Evolutionary conservation across 2,888 invertebrate species (phyloP).

Genomic region (Pristionchus maxplancki): DNA sequence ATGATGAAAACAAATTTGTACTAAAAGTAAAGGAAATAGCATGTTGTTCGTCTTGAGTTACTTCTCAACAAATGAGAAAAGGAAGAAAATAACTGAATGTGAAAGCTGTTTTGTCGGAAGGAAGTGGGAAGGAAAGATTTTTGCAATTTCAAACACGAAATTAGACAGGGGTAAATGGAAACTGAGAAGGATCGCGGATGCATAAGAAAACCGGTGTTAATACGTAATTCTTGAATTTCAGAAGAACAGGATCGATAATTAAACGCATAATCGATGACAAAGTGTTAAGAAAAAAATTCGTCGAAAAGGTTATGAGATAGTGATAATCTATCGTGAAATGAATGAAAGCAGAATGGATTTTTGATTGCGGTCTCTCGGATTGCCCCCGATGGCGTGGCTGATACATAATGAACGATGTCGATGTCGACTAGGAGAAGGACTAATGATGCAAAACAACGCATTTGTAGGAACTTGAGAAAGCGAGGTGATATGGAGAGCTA

Average conservation of each 20-base stretch:
- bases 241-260: background rate
- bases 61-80: background rate
- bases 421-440: background rate
- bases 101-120: slow-evolving; percentile 3
- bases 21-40: background rate
- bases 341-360: background rate
- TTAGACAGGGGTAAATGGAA: too few relatives aligned
- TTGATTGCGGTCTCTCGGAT: background rate
- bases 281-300: background rate
- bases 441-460: background rate
- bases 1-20: background rate
- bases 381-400: background rate
- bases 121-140: background rate
- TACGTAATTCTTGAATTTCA: background rate
- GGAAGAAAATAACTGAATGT: background rate
- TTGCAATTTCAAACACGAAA: background rate
- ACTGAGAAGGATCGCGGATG: background rate
- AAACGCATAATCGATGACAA: background rate
- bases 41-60: background rate
- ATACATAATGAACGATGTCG: background rate
- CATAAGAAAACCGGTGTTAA: background rate
- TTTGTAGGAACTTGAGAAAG: background rate
- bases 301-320: background rate
- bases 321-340: too few relatives aligned
- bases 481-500: slow-evolving; percentile 10